Conservation (phyloP, 2,797 vertebrate genomes). For the Melanotaenia boesemani region DNA sequence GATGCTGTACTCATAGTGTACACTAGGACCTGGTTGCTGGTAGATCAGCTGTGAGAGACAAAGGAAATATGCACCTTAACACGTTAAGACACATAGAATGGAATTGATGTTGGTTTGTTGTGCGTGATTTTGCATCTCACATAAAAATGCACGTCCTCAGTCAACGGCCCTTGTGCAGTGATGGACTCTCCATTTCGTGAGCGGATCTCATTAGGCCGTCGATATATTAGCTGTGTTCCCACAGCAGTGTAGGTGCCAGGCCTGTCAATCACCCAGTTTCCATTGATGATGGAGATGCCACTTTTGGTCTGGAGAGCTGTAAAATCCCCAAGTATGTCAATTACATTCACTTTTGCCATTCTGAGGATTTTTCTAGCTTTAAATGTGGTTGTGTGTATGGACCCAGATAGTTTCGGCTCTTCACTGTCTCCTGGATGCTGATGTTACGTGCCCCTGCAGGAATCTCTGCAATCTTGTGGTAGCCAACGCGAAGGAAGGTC, state of each 20-base stretch:
- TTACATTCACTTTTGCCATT: slow-evolving; percentile 1
- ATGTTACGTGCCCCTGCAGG: slow-evolving; percentile 79
- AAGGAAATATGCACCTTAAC: neutral
- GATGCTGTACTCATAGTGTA: slow-evolving; percentile 79
- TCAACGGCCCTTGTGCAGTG: slow-evolving; percentile 74
- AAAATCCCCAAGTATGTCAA: slow-evolving; percentile 25
- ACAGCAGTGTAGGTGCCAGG: slow-evolving; percentile 75
- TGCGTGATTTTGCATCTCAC: slow-evolving; percentile 56
- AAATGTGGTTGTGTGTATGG: slow-evolving; percentile 19
- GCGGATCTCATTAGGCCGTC: slow-evolving; percentile 84
- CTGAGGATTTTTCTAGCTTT: slow-evolving; percentile 13
- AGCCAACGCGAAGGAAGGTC: slow-evolving; percentile 76
- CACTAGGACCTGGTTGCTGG: slow-evolving; percentile 78
- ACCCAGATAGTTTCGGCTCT: slow-evolving; percentile 84
- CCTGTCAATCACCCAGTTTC: slow-evolving; percentile 84
- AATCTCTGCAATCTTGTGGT: slow-evolving; percentile 82
- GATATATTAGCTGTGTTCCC: slow-evolving; percentile 79
- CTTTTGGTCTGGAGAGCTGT: slow-evolving; percentile 74
- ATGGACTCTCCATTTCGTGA: slow-evolving; percentile 82
- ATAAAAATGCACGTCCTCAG: slow-evolving; percentile 74
- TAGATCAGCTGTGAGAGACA: slow-evolving; percentile 78
- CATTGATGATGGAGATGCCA: slow-evolving; percentile 80
- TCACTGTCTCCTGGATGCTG: slow-evolving; percentile 76
- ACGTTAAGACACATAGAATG: neutral
- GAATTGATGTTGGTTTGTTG: neutral